Evolutionary conservation across 2,888 invertebrate genomes (phyloP).

Genomic region (Trissolcus brochymenae): DNA sequence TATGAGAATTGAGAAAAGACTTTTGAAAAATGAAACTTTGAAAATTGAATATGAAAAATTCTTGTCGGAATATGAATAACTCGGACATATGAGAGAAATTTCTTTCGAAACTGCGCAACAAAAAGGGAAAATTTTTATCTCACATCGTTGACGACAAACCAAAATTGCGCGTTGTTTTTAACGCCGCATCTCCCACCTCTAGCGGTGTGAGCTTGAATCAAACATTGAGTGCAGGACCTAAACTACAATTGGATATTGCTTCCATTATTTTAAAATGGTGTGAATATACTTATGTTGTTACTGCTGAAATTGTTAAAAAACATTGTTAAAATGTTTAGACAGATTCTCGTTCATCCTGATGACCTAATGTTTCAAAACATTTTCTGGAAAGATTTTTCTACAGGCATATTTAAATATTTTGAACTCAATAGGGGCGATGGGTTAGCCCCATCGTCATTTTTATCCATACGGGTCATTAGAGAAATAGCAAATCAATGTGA

Average conservation of each 20-base stretch:
- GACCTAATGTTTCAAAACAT: background rate
- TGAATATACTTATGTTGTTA: background rate
- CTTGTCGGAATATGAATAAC: too few species aligned
- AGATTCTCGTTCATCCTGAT: background rate
- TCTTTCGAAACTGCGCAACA: too few species aligned
- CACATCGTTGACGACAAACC: background rate
- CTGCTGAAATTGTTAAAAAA: too few species aligned
- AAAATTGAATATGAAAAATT: too few species aligned
- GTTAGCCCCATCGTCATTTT: background rate
- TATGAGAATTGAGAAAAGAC: too few species aligned
- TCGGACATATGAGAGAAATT: too few species aligned
- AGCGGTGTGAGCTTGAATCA: slow-evolving; percentile 4
- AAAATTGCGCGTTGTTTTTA: slow-evolving; percentile 12
- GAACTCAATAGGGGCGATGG: background rate
- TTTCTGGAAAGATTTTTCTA: background rate
- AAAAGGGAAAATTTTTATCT: background rate
- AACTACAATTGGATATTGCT: slow-evolving; percentile 8
- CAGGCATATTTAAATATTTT: background rate
- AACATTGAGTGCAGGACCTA: background rate
- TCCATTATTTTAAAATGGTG: background rate
- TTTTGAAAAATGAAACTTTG: too few species aligned
- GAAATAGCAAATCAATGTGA: too few species aligned
- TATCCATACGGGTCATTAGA: background rate
- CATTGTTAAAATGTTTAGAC: slow-evolving; percentile 7
- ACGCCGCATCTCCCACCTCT: slow-evolving; percentile 1